A percentile compares a stretch with the other conserved stretches of the same genome.
phyloP scores from a whole-genome alignment of 2,797 vertebrate species.

The Poeciliopsis paucimaculata region DNA sequence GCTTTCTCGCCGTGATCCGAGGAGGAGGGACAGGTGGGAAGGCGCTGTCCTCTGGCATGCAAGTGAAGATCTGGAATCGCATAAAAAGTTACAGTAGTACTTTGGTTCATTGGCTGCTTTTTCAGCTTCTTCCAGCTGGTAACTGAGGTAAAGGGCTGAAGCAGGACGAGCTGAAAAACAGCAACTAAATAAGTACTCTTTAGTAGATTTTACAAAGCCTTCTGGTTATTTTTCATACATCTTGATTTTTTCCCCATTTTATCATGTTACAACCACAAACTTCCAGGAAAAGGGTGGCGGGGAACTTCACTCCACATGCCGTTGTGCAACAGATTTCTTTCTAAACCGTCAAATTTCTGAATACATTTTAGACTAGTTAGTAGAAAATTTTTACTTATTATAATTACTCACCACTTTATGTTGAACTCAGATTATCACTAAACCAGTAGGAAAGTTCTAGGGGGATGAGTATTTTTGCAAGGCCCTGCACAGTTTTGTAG shows the following conservation, averaged over 20 bases:
- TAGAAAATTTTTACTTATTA: not conserved
- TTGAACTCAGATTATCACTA: not conserved
- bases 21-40: conserved; percentile 91
- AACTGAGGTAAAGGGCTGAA: not conserved
- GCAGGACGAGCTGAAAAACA: not conserved
- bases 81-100: conserved; percentile 8
- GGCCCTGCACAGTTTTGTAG: not conserved
- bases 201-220: not conserved
- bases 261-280: not conserved
- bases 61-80: conserved; percentile 87
- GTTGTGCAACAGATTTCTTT: not conserved
- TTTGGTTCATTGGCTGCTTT: conserved; percentile 11
- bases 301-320: not conserved
- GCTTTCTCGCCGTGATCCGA: conserved; percentile 87
- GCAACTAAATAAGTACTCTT: not conserved
- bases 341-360: not conserved
- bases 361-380: not conserved
- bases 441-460: not conserved
- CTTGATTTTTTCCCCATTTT: not conserved
- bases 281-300: not conserved
- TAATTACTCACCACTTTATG: not conserved
- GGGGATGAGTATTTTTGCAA: not conserved
- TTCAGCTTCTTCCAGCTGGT: not conserved
- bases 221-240: not conserved
- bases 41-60: conserved; percentile 86